A percentile compares a stretch with the other conserved stretches of the same genome.
phyloP scores from a whole-genome alignment of 2,888 invertebrate genomes.

The Cosmorhoe ocellata region DNA sequence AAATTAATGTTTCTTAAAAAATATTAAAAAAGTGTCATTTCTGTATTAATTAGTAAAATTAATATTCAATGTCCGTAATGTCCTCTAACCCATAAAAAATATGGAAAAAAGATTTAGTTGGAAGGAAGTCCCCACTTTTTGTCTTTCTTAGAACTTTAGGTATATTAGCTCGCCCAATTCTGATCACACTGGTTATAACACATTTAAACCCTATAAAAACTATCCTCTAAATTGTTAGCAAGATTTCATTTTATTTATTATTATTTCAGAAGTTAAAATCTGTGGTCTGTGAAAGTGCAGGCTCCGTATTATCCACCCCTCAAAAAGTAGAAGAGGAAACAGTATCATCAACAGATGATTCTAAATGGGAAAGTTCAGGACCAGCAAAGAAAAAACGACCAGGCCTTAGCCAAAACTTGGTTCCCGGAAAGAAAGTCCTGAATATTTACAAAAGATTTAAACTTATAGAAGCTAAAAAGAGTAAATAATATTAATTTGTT shows the following conservation, averaged over 20 bases:
- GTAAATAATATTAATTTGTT: slow-evolving; percentile 24
- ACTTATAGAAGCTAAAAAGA: slow-evolving; percentile 63
- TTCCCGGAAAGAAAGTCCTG: slow-evolving; percentile 93
- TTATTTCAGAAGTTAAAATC: slow-evolving; percentile 66
- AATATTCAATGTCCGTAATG: too few species aligned
- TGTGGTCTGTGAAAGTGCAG: slow-evolving; percentile 68
- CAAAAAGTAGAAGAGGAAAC: slow-evolving; percentile 53
- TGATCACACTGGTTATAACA: too few species aligned
- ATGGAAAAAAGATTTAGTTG: too few species aligned
- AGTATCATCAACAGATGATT: slow-evolving; percentile 62
- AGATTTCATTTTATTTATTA: slow-evolving; percentile 8
- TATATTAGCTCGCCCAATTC: too few species aligned
- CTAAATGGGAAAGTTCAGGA: slow-evolving; percentile 72
- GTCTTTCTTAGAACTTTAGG: too few species aligned
- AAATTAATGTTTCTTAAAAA: too few species aligned
- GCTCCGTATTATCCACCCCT: slow-evolving; percentile 62
- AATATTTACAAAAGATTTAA: slow-evolving; percentile 88
- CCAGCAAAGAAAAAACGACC: slow-evolving; percentile 87
- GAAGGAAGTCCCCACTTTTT: too few species aligned
- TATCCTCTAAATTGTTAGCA: neutral
- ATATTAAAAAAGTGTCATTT: too few species aligned
- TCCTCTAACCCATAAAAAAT: too few species aligned
- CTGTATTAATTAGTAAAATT: too few species aligned
- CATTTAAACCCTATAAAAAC: too few species aligned
- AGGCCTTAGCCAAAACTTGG: slow-evolving; percentile 88